phyloP scores from a whole-genome alignment of 2,888 invertebrate species.

The Sphaerophoria rueppellii region DNA sequence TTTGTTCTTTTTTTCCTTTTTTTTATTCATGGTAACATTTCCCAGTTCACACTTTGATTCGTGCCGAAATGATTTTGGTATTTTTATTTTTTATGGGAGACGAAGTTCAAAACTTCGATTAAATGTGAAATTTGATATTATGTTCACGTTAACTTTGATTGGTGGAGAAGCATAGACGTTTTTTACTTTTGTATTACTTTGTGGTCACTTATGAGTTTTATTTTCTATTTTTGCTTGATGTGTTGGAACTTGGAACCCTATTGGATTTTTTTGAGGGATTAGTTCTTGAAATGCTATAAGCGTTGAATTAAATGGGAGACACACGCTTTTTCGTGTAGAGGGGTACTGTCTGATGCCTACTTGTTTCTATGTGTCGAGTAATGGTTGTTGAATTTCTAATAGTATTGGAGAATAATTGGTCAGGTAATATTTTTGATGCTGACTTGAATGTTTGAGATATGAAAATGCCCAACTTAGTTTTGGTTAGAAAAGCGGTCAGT shows the following conservation, averaged over 20 bases:
- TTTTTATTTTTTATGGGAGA: background rate
- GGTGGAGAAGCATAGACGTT: conserved; percentile 62
- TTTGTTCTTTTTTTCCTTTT: conserved; percentile 49
- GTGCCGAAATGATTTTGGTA: conserved; percentile 42
- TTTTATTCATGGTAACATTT: conserved; percentile 67
- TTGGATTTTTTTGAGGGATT: too few species aligned
- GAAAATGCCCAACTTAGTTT: too few species aligned
- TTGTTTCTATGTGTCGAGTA: too few species aligned
- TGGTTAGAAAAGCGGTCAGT: too few species aligned
- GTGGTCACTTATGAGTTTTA: conserved; percentile 60
- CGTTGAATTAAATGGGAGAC: too few species aligned
- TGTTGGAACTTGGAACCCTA: background rate
- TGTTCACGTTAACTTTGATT: conserved; percentile 72
- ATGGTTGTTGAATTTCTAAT: too few species aligned
- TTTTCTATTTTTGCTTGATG: conserved; percentile 49
- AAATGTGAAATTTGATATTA: conserved; percentile 73
- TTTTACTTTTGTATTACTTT: conserved; percentile 55
- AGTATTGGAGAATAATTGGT: too few species aligned
- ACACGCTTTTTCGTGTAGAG: too few species aligned
- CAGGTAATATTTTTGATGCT: too few species aligned
- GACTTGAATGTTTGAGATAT: too few species aligned
- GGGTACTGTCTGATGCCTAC: too few species aligned
- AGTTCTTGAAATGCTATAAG: too few species aligned
- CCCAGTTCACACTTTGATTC: conserved; percentile 72
- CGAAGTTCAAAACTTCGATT: conserved; percentile 60